Percentiles rank a stretch among this genome's conserved stretches.
Conservation (phyloP, 2,888 invertebrate genomes). For the Noctuana brunneofusca region DNA sequence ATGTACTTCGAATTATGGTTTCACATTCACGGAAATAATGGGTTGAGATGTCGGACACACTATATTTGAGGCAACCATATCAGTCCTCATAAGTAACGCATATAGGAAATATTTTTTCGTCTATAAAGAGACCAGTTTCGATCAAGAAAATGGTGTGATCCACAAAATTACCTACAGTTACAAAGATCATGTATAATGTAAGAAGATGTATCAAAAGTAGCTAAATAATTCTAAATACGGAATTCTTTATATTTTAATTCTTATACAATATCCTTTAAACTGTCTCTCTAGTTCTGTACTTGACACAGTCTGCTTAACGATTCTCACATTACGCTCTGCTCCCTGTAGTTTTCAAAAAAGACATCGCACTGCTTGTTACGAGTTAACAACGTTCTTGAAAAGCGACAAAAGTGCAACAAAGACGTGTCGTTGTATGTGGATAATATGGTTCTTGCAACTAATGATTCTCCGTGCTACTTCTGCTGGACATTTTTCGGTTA, state of each 20-base stretch:
- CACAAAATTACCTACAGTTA: no score
- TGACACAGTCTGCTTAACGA: slow-evolving; percentile 1
- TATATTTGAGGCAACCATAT: no score
- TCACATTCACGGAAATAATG: no score
- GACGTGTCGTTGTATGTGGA: not conserved
- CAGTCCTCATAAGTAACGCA: no score
- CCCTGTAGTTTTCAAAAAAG: not conserved
- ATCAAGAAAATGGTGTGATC: no score
- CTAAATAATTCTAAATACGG: no score
- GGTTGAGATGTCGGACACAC: no score
- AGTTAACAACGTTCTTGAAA: slow-evolving; percentile 8
- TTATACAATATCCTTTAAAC: not conserved
- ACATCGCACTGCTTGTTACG: slow-evolving; percentile 6
- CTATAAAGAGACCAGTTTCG: no score
- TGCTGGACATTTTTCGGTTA: not conserved
- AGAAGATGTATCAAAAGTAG: no score
- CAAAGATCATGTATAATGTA: no score
- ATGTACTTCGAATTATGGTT: no score
- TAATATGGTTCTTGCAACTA: not conserved
- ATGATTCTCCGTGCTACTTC: not conserved
- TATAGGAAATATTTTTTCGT: no score
- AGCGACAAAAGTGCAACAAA: slow-evolving; percentile 12
- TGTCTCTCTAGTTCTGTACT: not conserved
- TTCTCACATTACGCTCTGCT: not conserved
- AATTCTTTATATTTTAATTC: not conserved